Evolutionary conservation across 2,113 vertebrate species (phyloP), one percentile per base, ranked within the genome.

Genomic region (Puntigrus tetrazona): DNA sequence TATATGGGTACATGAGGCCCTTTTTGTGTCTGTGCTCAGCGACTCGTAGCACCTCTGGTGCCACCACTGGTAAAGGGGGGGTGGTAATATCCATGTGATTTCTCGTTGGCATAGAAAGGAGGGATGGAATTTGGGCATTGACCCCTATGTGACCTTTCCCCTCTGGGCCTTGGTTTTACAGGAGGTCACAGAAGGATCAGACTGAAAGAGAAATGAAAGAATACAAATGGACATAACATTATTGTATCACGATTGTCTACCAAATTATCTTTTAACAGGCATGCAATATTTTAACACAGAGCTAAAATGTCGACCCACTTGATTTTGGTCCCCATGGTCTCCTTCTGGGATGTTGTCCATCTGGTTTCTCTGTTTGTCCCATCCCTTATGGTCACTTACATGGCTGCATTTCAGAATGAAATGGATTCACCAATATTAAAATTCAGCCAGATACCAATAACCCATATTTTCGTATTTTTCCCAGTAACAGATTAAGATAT

Each of bases 41-140:
- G 87, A 98, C 97, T 92, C 97, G 93, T 89, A 99, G 94, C 91
- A 99, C 97, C 95, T 98, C 97, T 0, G 96, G 96, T 77, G 97
- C 96, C 59, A 97, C 96, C 0, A 92, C 92, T 83, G 97, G 97
- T 90, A 98, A 94, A 78, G 97, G 97, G 25, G 97, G 97, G 61
- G 96, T 97, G 67, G 97, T 98, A 89, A 99, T 96, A 92, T 99
- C 97, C 97, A 99, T 98, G 93, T 99, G 97, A 94, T 96, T 98
- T 91, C 97, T 95, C 70, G 97, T 99, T 87, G 97, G 96, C 97
- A 98, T 98, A 65, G 97, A 98, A 86, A 99, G 93, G 85, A 99
- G 95, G 86, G 96, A 98, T 0, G 97, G 97, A 91, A 99, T 99
- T 77, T 96, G 96, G 88, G 94, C 88, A 57, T 93, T 95, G 88